A percentile compares a stretch with the other conserved stretches of the same genome.
phyloP scores from a whole-genome alignment of 2,797 vertebrate species.

The Sebastes minor region DNA sequence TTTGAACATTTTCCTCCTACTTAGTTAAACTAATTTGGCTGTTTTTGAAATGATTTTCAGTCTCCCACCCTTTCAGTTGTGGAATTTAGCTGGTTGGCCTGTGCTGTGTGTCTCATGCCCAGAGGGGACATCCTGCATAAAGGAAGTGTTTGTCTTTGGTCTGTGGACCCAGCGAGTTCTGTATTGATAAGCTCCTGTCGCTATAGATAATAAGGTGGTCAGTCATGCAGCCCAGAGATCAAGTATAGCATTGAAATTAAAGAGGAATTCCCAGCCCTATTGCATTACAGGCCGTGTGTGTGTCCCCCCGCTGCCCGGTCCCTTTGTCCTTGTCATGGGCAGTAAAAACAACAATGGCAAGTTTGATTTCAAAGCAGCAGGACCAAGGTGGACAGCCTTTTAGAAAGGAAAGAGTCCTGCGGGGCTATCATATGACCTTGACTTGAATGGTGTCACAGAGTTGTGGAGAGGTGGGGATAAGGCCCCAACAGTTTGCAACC shows the following conservation, averaged over 20 bases:
- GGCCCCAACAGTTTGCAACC: slow-evolving; percentile 60
- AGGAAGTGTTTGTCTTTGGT: slow-evolving; percentile 87
- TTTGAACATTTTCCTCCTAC: neutral
- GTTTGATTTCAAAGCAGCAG: slow-evolving; percentile 81
- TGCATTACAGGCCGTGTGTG: slow-evolving; percentile 85
- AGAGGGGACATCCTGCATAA: slow-evolving; percentile 80
- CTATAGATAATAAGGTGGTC: slow-evolving; percentile 91
- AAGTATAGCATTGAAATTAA: slow-evolving; percentile 91
- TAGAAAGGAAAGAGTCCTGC: slow-evolving; percentile 67
- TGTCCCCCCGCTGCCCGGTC: slow-evolving; percentile 46
- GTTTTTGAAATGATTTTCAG: slow-evolving; percentile 40
- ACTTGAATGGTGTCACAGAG: slow-evolving; percentile 72
- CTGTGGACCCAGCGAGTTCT: slow-evolving; percentile 76
- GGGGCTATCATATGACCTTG: slow-evolving; percentile 79
- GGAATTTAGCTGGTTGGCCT: slow-evolving; percentile 75
- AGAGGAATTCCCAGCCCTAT: slow-evolving; percentile 90
- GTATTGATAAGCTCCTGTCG: slow-evolving; percentile 83
- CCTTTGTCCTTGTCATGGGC: slow-evolving; percentile 82
- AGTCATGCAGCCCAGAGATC: slow-evolving; percentile 92
- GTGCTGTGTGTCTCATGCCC: slow-evolving; percentile 73
- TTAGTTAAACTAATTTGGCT: slow-evolving; percentile 4
- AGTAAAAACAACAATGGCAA: slow-evolving; percentile 84
- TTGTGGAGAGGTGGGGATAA: slow-evolving; percentile 64
- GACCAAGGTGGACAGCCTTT: slow-evolving; percentile 69
- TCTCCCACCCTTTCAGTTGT: slow-evolving; percentile 48